A percentile compares a stretch with the other conserved stretches of the same genome.
These are phyloP conservation scores for Mimas tiliae DNA, from an alignment of 2,888 invertebrate species.

Conservation along the genomic window DNA sequence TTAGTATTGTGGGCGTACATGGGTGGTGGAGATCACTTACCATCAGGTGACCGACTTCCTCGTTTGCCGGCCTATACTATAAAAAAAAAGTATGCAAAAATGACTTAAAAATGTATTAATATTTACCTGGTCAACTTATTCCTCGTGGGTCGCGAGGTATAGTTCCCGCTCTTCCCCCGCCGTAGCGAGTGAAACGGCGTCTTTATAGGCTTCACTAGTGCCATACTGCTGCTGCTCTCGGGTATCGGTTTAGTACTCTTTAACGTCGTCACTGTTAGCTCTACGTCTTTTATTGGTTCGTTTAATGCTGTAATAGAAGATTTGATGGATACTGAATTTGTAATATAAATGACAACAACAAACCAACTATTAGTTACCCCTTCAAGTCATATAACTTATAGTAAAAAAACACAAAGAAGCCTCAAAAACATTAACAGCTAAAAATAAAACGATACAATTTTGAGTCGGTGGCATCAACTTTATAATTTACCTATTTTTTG, in stretches of 20 bases:
- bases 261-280: constrained; percentile 93
- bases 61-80: too few species aligned
- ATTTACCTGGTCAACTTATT: constrained; percentile 76
- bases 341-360: background rate
- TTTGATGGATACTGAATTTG: background rate
- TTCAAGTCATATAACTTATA: too few species aligned
- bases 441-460: too few species aligned
- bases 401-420: background rate
- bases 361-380: too few species aligned
- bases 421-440: too few species aligned
- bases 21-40: too few species aligned
- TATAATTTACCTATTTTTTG: too few species aligned
- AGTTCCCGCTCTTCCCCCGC: constrained; percentile 62
- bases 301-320: constrained; percentile 84
- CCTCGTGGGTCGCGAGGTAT: constrained; percentile 62
- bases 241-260: constrained; percentile 86
- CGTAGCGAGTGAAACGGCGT: constrained; percentile 73
- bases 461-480: too few species aligned
- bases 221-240: constrained; percentile 66
- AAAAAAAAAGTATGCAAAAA: too few species aligned
- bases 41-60: too few species aligned
- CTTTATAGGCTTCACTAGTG: constrained; percentile 67
- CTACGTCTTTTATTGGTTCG: constrained; percentile 93
- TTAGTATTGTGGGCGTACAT: too few species aligned
- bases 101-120: background rate